A percentile compares a stretch with the other conserved stretches of the same genome.
Conservation (phyloP, 2,888 invertebrate genomes). For the Argynnis bischoffii region DNA sequence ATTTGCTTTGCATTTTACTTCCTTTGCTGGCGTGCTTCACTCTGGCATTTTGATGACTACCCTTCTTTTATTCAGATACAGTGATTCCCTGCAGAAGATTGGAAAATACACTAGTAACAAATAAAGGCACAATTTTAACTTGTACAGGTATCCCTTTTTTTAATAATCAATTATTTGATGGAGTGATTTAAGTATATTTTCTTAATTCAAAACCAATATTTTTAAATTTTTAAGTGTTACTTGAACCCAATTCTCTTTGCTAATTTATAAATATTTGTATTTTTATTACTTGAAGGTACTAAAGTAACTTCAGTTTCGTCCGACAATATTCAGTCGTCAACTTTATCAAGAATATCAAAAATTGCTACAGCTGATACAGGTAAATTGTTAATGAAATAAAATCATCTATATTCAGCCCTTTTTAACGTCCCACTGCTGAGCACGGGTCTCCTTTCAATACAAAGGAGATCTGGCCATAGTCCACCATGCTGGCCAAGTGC, state of each 20-base stretch:
- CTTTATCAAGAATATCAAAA: constrained; percentile 24
- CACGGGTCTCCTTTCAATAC: too few relatives aligned
- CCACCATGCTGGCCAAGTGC: too few relatives aligned
- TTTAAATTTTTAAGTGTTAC: too few relatives aligned
- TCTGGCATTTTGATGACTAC: too few relatives aligned
- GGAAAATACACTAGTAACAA: constrained; percentile 35
- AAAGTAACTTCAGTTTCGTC: constrained; percentile 44
- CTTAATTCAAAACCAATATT: background rate
- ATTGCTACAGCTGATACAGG: constrained; percentile 29
- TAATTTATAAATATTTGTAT: too few relatives aligned
- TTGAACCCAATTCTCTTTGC: too few relatives aligned
- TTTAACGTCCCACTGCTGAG: too few relatives aligned
- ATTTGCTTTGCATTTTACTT: too few relatives aligned
- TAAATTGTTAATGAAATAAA: constrained; percentile 17
- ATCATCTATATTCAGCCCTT: background rate
- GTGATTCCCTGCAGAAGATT: constrained; percentile 38
- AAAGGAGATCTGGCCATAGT: too few relatives aligned
- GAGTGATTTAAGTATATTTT: background rate
- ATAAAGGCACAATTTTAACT: constrained; percentile 40
- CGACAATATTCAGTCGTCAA: constrained; percentile 28
- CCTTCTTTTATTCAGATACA: constrained; percentile 33
- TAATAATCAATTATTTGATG: background rate
- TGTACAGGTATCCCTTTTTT: constrained; percentile 40
- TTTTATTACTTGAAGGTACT: constrained; percentile 36
- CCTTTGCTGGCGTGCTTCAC: too few relatives aligned